Conservation (phyloP, 2,888 invertebrate genomes). For the Caenorhabditis becei region DNA sequence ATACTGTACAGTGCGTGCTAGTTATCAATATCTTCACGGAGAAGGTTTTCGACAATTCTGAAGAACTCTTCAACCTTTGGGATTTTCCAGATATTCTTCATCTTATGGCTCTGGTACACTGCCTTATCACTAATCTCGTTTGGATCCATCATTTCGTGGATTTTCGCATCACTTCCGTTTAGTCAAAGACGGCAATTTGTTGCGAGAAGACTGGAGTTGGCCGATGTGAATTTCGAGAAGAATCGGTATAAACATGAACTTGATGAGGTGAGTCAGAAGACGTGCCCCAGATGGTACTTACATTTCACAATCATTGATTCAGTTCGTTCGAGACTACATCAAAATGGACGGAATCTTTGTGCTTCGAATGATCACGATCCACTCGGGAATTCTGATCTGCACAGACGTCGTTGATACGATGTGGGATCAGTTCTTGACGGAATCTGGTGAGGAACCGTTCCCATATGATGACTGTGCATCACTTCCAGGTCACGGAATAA, state of each 20-base stretch:
- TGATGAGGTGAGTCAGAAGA: slow-evolving; percentile 72
- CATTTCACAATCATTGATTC: slow-evolving; percentile 12
- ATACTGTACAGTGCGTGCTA: slow-evolving; percentile 81
- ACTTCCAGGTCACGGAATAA: slow-evolving; percentile 47
- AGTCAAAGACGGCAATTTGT: slow-evolving; percentile 78
- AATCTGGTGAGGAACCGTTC: slow-evolving; percentile 60
- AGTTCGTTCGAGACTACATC: slow-evolving; percentile 79
- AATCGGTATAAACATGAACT: slow-evolving; percentile 66
- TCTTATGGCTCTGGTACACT: slow-evolving; percentile 81
- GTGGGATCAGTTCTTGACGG: slow-evolving; percentile 79
- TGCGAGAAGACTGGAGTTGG: slow-evolving; percentile 78
- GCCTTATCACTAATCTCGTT: slow-evolving; percentile 72
- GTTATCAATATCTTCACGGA: slow-evolving; percentile 82
- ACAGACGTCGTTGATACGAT: slow-evolving; percentile 78
- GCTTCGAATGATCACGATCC: slow-evolving; percentile 80
- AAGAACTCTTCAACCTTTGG: not conserved
- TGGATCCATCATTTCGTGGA: slow-evolving; percentile 76
- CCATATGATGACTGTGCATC: not conserved
- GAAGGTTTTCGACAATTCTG: slow-evolving; percentile 73
- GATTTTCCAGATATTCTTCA: slow-evolving; percentile 77
- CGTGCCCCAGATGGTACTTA: too few relatives aligned
- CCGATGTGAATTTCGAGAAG: slow-evolving; percentile 78
- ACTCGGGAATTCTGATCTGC: slow-evolving; percentile 76
- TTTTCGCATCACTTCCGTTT: slow-evolving; percentile 75
- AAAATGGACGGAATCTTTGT: slow-evolving; percentile 81